Evolutionary conservation across 2,113 vertebrate species (phyloP).

Genomic region (Urocynchramus pylzowi): DNA sequence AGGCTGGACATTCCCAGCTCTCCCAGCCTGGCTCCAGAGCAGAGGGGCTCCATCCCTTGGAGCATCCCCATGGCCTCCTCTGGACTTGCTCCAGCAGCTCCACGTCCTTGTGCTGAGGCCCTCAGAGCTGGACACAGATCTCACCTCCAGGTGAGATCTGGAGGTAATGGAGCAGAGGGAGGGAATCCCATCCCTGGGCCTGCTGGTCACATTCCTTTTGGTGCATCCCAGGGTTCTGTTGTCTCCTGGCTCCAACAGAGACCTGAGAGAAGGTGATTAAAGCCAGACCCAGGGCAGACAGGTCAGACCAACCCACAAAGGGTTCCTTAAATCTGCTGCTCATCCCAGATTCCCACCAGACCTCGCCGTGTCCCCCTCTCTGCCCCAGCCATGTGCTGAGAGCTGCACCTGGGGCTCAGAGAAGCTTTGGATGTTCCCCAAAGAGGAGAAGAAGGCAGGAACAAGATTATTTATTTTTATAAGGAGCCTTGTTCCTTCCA

Average conservation of each 20-base stretch:
- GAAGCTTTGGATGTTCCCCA: not conserved
- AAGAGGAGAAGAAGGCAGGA: not conserved
- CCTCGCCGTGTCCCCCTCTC: fast-evolving
- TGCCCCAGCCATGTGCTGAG: not conserved
- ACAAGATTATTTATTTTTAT: not conserved
- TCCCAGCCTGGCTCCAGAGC: not conserved
- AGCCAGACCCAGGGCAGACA: not conserved
- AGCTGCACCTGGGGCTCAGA: not conserved
- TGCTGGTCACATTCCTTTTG: no score
- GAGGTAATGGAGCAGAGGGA: not conserved
- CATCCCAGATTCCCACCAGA: not conserved
- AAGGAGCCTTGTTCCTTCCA: not conserved
- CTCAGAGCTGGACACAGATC: not conserved
- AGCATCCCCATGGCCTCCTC: fast-evolving
- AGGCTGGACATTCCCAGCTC: not conserved
- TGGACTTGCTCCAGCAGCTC: fast-evolving
- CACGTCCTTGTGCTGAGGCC: fast-evolving
- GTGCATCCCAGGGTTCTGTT: not conserved
- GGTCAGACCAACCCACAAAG: not conserved
- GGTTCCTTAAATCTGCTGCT: not conserved
- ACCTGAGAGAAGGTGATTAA: not conserved
- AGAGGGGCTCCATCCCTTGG: not conserved
- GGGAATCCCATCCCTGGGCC: not conserved
- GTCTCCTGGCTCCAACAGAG: not conserved
- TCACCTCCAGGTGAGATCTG: not conserved